These are phyloP conservation scores for Oreochromis mossambicus DNA, from an alignment of 2,797 vertebrate genomes.

Conservation along the genomic window DNA sequence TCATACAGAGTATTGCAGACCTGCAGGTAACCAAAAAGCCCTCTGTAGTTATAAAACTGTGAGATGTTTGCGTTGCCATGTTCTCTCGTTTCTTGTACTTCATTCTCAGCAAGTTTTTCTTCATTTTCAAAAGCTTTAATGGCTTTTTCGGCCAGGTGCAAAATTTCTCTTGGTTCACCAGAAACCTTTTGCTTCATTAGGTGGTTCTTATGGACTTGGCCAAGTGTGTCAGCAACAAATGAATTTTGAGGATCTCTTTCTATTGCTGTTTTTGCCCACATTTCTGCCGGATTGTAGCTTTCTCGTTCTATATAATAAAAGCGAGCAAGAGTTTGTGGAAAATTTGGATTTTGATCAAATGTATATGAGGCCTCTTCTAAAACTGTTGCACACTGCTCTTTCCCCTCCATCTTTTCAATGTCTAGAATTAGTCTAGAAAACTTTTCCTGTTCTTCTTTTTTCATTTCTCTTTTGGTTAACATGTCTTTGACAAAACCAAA, in stretches of 20 bases:
- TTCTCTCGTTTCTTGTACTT: accelerated
- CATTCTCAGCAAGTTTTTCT: background rate
- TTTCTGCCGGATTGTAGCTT: accelerated
- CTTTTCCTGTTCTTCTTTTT: no score
- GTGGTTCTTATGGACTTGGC: background rate
- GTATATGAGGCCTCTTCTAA: accelerated
- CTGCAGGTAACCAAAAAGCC: background rate
- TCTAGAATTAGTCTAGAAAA: no score
- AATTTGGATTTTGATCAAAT: accelerated
- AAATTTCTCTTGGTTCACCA: background rate
- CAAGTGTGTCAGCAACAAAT: background rate
- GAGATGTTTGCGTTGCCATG: accelerated
- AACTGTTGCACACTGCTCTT: background rate
- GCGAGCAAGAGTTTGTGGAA: background rate
- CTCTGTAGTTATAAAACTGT: background rate
- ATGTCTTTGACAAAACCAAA: no score
- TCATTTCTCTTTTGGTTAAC: no score
- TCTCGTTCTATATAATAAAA: accelerated
- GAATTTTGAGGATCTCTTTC: background rate
- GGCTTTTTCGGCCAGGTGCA: background rate
- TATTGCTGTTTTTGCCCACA: accelerated
- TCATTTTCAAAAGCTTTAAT: background rate
- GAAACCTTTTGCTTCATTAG: accelerated
- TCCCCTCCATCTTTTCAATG: no score
- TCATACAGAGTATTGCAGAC: accelerated